These are phyloP conservation scores for Hypomecis punctinalis DNA, from an alignment of 2,888 invertebrate genomes.

Conservation along the genomic window DNA sequence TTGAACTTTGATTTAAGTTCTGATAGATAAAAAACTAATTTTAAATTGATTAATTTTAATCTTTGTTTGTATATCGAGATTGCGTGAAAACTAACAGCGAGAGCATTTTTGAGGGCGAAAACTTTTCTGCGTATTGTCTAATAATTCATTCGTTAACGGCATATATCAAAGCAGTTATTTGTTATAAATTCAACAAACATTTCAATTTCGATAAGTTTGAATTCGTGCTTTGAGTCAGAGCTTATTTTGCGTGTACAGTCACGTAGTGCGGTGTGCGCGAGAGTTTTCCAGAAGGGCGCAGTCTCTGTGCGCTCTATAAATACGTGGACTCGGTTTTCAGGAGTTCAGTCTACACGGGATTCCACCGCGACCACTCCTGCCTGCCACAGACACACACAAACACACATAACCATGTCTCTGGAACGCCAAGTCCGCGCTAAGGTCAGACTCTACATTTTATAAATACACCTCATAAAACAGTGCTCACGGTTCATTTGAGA, in stretches of 20 bases:
- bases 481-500: constrained; percentile 1
- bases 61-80: background rate
- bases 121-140: constrained; percentile 9
- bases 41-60: too few relatives aligned
- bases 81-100: background rate
- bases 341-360: constrained; percentile 81
- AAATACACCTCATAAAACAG: constrained; percentile 12
- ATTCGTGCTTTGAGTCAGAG: constrained; percentile 40
- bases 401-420: constrained; percentile 90
- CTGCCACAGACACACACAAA: constrained; percentile 59
- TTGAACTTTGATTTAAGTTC: too few relatives aligned
- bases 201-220: constrained; percentile 35
- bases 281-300: constrained; percentile 82
- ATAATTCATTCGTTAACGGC: constrained; percentile 19
- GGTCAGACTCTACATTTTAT: constrained; percentile 81
- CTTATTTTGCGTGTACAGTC: constrained; percentile 37
- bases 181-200: constrained; percentile 30
- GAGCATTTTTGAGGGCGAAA: background rate
- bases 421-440: constrained; percentile 96
- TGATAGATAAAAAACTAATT: too few relatives aligned
- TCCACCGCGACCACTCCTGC: constrained; percentile 65
- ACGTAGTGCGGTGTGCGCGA: constrained; percentile 54
- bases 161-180: constrained; percentile 19
- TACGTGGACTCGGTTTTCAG: constrained; percentile 73
- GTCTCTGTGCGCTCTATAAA: constrained; percentile 76